Evolutionary conservation across 2,888 invertebrate genomes (phyloP).

Genomic region (Protophormia terraenovae): DNA sequence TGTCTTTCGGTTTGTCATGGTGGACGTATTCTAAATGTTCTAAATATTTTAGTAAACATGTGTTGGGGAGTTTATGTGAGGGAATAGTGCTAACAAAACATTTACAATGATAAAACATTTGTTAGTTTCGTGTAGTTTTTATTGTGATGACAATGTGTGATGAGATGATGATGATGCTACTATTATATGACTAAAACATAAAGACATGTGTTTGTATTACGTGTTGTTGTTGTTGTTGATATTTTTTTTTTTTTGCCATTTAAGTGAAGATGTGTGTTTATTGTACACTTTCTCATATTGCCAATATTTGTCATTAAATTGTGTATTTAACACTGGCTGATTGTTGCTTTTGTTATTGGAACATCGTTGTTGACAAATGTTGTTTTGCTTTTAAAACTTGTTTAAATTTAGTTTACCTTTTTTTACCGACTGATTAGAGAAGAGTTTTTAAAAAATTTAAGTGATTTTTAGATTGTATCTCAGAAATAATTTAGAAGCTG

Average conservation of each 20-base stretch:
- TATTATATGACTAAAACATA: neutral
- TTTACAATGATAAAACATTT: slow-evolving; percentile 4
- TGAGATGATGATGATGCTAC: neutral
- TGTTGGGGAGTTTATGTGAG: neutral
- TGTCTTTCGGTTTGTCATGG: neutral
- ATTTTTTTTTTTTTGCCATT: too few relatives aligned
- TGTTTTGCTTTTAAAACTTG: neutral
- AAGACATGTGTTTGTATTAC: neutral
- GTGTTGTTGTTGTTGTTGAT: too few relatives aligned
- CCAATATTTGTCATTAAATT: slow-evolving; percentile 13
- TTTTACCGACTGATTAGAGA: neutral
- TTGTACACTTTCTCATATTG: slow-evolving; percentile 18
- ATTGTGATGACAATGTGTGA: neutral
- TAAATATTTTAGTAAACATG: neutral
- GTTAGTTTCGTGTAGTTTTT: neutral
- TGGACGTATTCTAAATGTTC: slow-evolving; percentile 12
- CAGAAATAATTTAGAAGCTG: too few relatives aligned
- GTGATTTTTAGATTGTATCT: too few relatives aligned
- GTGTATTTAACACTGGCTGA: neutral
- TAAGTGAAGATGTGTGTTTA: neutral
- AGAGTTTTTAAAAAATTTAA: too few relatives aligned
- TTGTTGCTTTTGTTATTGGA: neutral
- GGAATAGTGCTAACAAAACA: neutral
- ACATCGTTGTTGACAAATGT: neutral
- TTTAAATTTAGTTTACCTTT: neutral